A percentile compares a stretch with the other conserved stretches of the same genome.
phyloP scores from a whole-genome alignment of 2,797 vertebrate genomes.

The Siniperca undulata region DNA sequence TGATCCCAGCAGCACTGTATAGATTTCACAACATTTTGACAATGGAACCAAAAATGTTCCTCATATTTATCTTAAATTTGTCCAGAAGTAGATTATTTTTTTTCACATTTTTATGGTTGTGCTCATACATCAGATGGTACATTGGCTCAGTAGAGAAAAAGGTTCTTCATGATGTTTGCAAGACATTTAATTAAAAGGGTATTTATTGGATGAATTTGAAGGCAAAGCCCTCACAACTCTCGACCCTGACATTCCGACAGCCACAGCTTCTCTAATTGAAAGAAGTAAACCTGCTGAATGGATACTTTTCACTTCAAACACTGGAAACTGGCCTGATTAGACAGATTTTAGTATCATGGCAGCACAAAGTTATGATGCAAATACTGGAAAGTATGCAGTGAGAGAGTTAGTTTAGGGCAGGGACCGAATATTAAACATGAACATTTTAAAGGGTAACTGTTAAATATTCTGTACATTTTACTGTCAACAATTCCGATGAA shows the following conservation, averaged over 20 bases:
- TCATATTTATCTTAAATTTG: not conserved
- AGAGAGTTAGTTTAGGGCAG: not conserved
- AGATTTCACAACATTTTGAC: not conserved
- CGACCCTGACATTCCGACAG: slow-evolving; percentile 12
- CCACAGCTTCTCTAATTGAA: slow-evolving; percentile 55
- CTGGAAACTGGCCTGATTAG: slow-evolving; percentile 49
- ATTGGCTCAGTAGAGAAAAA: not conserved
- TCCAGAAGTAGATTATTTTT: too few relatives aligned
- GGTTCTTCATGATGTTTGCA: not conserved
- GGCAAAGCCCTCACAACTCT: not conserved
- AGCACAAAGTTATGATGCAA: slow-evolving; percentile 23
- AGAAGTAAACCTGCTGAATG: slow-evolving; percentile 60
- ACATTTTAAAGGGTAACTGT: not conserved
- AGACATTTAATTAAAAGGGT: slow-evolving; percentile 32
- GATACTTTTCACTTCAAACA: slow-evolving; percentile 49
- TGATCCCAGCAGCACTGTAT: not conserved
- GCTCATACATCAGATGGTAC: not conserved
- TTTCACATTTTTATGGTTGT: not conserved
- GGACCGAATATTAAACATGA: not conserved
- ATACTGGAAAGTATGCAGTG: not conserved
- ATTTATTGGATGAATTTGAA: slow-evolving; percentile 38
- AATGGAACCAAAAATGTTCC: not conserved
- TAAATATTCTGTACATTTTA: not conserved
- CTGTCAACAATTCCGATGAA: not conserved
- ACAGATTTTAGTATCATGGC: slow-evolving; percentile 29